Evolutionary conservation across 2,888 invertebrate genomes (phyloP).

Genomic region (Meteorus colon): DNA sequence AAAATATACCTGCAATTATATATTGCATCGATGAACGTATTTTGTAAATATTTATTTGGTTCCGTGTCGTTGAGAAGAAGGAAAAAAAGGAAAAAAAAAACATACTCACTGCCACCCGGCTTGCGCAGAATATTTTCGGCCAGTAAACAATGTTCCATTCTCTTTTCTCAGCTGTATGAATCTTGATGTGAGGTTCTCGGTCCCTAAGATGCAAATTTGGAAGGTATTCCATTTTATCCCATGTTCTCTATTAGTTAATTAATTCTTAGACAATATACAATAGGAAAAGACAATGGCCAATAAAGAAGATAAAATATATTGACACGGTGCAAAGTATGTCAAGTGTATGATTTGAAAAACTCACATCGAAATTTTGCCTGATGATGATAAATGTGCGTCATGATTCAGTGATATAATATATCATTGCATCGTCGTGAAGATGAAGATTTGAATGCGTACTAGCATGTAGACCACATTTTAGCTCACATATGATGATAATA

Average conservation of each 20-base stretch:
- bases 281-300: background rate
- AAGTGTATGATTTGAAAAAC: conserved; percentile 46
- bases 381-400: conserved; percentile 61
- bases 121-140: conserved; percentile 66
- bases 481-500: conserved; percentile 48
- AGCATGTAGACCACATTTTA: conserved; percentile 65
- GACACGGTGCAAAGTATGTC: background rate
- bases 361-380: conserved; percentile 66
- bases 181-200: conserved; percentile 64
- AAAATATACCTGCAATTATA: conserved; percentile 58
- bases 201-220: conserved; percentile 56
- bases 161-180: conserved; percentile 65
- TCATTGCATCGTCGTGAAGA: conserved; percentile 38
- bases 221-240: background rate
- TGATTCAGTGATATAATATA: conserved; percentile 41
- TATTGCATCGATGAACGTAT: background rate
- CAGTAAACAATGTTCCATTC: conserved; percentile 66
- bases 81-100: conserved; percentile 1
- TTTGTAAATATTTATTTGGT: background rate
- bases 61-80: background rate
- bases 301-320: conserved; percentile 1
- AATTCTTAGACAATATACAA: background rate
- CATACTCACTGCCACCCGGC: conserved; percentile 61
- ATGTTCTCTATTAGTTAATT: background rate
- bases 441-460: conserved; percentile 63